These are phyloP conservation scores for Pollenia griseotomentosa DNA, from an alignment of 2,888 invertebrate species.

Conservation along the genomic window DNA sequence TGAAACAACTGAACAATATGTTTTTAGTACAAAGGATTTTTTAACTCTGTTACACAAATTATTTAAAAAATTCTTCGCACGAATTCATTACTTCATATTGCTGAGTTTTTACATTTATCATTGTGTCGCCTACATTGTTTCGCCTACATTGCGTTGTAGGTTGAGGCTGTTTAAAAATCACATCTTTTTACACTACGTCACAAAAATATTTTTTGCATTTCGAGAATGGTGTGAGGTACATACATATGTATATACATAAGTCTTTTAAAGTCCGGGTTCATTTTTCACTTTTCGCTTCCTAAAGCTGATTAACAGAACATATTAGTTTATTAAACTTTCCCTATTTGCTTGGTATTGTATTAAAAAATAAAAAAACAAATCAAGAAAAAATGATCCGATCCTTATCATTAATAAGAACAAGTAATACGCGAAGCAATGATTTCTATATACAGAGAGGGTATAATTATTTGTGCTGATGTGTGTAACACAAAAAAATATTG, in stretches of 20 bases:
- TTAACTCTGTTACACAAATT: no score
- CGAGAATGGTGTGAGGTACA: conserved; percentile 51
- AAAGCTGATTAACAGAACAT: conserved; percentile 11
- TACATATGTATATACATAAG: no score
- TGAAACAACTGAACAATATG: no score
- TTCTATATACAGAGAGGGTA: no score
- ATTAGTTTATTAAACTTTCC: conserved; percentile 7
- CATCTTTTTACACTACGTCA: conserved; percentile 41
- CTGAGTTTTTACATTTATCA: no score
- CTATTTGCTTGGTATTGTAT: neutral
- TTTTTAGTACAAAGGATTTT: no score
- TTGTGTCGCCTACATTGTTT: neutral
- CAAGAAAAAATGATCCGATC: conserved; percentile 20
- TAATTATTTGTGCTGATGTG: no score
- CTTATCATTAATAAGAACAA: conserved; percentile 5
- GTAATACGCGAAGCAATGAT: neutral
- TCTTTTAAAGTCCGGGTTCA: conserved; percentile 51
- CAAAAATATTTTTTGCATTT: neutral
- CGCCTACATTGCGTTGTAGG: neutral
- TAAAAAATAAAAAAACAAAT: neutral
- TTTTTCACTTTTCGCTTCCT: conserved; percentile 5
- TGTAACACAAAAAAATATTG: no score
- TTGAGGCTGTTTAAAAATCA: neutral
- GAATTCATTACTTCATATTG: no score
- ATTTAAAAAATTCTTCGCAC: no score